Percentiles rank a stretch among this genome's conserved stretches.
phyloP scores from a whole-genome alignment of 2,797 vertebrate species.

The Coluber constrictor region DNA sequence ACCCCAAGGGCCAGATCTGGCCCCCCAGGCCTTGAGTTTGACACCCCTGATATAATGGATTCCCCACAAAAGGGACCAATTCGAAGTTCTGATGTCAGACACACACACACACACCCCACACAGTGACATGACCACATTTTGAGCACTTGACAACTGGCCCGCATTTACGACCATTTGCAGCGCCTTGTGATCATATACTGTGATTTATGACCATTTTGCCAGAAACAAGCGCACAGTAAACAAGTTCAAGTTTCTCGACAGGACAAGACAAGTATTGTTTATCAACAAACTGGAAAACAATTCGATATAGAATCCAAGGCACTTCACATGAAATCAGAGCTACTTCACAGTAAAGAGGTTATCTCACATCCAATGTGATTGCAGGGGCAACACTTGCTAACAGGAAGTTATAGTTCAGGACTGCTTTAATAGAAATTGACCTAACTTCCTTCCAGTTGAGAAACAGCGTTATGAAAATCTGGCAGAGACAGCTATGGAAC shows the following conservation, averaged over 20 bases:
- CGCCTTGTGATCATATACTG: not conserved
- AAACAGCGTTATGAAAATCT: not conserved
- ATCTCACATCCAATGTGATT: not conserved
- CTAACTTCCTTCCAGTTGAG: slow-evolving; percentile 13
- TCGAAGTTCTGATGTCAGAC: not conserved
- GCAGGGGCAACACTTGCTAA: not conserved
- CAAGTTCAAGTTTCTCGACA: not conserved
- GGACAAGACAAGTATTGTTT: not conserved
- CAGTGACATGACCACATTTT: not conserved
- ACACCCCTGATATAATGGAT: not conserved
- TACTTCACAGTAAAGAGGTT: not conserved
- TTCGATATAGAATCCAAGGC: not conserved
- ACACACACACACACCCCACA: too few relatives aligned
- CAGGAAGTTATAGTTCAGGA: not conserved
- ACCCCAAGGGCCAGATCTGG: too few relatives aligned
- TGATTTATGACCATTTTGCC: not conserved
- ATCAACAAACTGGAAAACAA: not conserved
- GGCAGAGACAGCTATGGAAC: not conserved
- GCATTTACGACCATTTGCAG: not conserved
- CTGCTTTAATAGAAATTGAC: slow-evolving; percentile 6
- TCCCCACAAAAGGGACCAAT: not conserved
- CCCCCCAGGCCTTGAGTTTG: too few relatives aligned
- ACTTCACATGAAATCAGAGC: not conserved
- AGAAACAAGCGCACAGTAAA: not conserved
- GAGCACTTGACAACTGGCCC: not conserved